A percentile compares a stretch with the other conserved stretches of the same genome.
These are phyloP conservation scores for Bubo scandiacus DNA, from an alignment of 2,113 vertebrate species.

Conservation along the genomic window DNA sequence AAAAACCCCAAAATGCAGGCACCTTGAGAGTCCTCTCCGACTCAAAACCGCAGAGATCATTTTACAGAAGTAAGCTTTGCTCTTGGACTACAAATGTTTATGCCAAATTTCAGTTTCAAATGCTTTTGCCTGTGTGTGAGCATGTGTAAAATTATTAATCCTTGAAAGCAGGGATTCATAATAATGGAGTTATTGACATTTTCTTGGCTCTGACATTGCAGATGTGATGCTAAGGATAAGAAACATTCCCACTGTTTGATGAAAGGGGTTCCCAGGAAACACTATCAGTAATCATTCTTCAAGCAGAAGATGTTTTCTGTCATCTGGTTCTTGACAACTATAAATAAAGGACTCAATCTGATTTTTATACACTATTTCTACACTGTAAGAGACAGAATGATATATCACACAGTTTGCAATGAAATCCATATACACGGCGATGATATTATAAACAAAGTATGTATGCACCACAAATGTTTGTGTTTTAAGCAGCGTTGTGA, in stretches of 20 bases:
- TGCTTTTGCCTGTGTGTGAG: not conserved
- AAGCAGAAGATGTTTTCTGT: slow-evolving; percentile 32
- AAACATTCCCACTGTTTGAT: slow-evolving; percentile 22
- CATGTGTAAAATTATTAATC: slow-evolving; percentile 37
- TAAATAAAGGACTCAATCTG: slow-evolving; percentile 13
- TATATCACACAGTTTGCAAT: not conserved
- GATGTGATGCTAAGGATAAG: slow-evolving; percentile 22
- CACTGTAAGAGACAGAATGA: not conserved
- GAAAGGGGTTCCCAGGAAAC: slow-evolving; percentile 18
- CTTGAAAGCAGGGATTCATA: not conserved
- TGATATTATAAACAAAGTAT: not conserved
- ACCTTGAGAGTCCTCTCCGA: slow-evolving; percentile 2
- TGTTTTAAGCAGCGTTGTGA: not conserved
- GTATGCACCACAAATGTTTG: not conserved
- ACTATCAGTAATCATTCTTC: not conserved
- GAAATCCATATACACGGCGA: not conserved
- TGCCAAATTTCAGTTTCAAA: slow-evolving; percentile 11
- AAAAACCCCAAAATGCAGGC: not conserved
- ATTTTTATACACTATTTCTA: slow-evolving; percentile 12
- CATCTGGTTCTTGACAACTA: slow-evolving; percentile 13
- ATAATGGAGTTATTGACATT: not conserved
- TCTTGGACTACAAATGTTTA: slow-evolving; percentile 21
- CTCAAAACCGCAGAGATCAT: not conserved
- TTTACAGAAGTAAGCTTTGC: slow-evolving; percentile 13
- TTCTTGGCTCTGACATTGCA: slow-evolving; percentile 10